Conservation (phyloP, 2,797 vertebrate species). For the Enteromius radiatus region DNA sequence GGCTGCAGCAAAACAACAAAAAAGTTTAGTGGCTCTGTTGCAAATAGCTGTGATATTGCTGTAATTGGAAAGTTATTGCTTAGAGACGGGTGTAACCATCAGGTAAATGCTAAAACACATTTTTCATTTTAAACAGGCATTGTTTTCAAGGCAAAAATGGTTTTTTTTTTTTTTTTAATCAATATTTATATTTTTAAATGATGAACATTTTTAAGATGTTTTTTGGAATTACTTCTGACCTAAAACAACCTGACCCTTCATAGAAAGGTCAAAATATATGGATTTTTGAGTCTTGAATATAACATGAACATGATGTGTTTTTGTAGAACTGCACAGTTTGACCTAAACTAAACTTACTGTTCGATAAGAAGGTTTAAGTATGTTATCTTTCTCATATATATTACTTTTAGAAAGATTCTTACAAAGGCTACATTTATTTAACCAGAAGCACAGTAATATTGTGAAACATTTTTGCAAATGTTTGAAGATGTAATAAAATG, state of each 20-base stretch:
- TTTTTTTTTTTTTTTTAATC: not conserved
- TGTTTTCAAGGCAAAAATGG: not conserved
- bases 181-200: not conserved
- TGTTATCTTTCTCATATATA: too few species aligned
- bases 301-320: not conserved
- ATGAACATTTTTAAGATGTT: not conserved
- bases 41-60: conserved; percentile 14
- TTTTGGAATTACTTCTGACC: not conserved
- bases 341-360: not conserved
- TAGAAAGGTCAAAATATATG: not conserved
- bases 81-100: not conserved
- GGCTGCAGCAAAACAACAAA: not conserved
- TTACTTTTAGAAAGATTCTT: not conserved
- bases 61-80: conserved; percentile 11
- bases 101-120: not conserved
- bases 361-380: not conserved
- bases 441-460: not conserved
- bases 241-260: not conserved
- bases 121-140: not conserved
- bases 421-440: not conserved
- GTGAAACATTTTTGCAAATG: not conserved
- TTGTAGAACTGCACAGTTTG: not conserved
- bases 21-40: conserved; percentile 10
- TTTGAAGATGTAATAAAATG: not conserved
- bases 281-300: not conserved